Conservation (phyloP, 2,797 vertebrate genomes). For the Menidia menidia region DNA sequence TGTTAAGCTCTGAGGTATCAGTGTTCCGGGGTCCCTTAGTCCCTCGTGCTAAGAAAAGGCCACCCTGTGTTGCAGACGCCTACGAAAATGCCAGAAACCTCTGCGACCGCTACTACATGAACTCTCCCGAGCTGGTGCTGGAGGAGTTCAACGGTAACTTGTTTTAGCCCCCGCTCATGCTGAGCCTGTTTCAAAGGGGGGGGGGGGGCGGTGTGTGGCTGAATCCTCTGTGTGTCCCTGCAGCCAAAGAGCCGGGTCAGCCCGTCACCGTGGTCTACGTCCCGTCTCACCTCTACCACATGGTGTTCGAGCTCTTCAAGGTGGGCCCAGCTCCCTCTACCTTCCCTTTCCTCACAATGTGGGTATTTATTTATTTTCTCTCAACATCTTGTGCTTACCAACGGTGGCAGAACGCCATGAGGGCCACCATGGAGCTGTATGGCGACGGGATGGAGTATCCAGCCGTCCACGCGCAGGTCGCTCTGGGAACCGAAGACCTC, state of each 20-base stretch:
- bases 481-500: constrained; percentile 92
- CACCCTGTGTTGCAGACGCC: constrained; percentile 85
- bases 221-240: constrained; percentile 32
- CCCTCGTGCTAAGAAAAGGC: neutral
- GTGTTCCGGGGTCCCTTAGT: neutral
- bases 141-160: constrained; percentile 91
- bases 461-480: constrained; percentile 86
- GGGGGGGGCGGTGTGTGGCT: too few species aligned
- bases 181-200: too few species aligned
- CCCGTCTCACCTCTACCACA: constrained; percentile 98
- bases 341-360: neutral
- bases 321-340: constrained; percentile 67
- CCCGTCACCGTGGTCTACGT: constrained; percentile 93
- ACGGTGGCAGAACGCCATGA: constrained; percentile 92
- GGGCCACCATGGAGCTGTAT: constrained; percentile 95
- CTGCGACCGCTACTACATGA: constrained; percentile 98
- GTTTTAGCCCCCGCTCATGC: too few species aligned
- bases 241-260: constrained; percentile 88
- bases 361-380: neutral
- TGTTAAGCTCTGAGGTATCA: neutral
- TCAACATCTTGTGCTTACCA: neutral
- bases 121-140: constrained; percentile 92
- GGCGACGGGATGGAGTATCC: constrained; percentile 89
- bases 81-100: constrained; percentile 95
- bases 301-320: constrained; percentile 99